A percentile compares a stretch with the other conserved stretches of the same genome.
phyloP scores from a whole-genome alignment of 2,888 invertebrate genomes.

The Tipula helvola region DNA sequence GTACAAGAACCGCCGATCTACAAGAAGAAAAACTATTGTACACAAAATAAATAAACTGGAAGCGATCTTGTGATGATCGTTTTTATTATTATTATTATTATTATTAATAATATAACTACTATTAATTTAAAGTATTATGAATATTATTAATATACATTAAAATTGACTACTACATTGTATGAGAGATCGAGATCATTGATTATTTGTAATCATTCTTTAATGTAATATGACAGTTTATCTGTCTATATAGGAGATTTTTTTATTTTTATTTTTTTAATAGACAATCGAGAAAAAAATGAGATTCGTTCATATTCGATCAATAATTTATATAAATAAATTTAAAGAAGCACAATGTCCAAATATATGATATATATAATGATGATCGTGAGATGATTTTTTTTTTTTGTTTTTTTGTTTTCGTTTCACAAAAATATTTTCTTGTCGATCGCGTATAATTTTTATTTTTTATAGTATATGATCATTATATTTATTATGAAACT shows the following conservation, averaged over 20 bases:
- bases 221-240: neutral
- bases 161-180: neutral
- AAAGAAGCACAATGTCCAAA: neutral
- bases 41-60: neutral
- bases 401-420: neutral
- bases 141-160: neutral
- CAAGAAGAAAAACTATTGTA: neutral
- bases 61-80: slow-evolving; percentile 4
- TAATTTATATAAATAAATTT: neutral
- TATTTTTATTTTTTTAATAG: neutral
- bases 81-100: neutral
- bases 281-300: neutral
- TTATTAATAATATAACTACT: neutral
- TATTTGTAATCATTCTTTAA: slow-evolving; percentile 4
- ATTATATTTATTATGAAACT: neutral
- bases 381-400: neutral
- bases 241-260: neutral
- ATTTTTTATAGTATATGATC: neutral
- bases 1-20: neutral
- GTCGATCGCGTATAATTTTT: neutral
- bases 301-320: neutral
- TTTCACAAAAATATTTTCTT: neutral
- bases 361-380: neutral
- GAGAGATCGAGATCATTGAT: neutral
- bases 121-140: neutral